These are phyloP conservation scores for Hirtodrosophila alboralis DNA, from an alignment of 2,888 invertebrate species.

Conservation along the genomic window DNA sequence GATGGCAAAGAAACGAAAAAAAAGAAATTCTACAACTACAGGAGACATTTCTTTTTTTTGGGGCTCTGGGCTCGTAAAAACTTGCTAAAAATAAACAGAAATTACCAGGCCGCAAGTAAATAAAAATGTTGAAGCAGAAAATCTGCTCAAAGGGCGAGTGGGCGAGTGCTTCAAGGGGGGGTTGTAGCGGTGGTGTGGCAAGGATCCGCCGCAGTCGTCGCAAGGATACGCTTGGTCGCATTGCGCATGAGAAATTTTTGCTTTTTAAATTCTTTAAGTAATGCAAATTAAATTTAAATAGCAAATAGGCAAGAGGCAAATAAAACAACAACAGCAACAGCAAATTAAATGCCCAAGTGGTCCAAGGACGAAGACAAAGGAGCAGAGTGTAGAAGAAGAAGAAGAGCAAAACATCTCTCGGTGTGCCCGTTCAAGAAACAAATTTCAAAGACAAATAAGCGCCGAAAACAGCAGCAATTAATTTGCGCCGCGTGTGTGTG, in stretches of 20 bases:
- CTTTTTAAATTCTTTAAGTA: slow-evolving; percentile 79
- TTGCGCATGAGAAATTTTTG: slow-evolving; percentile 72
- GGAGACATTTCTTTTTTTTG: slow-evolving; percentile 53
- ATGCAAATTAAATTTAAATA: slow-evolving; percentile 81
- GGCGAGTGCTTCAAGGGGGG: neutral
- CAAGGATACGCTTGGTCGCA: slow-evolving; percentile 49
- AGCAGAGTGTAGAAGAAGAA: slow-evolving; percentile 2
- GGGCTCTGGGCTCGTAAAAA: slow-evolving; percentile 52
- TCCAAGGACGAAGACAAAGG: slow-evolving; percentile 7
- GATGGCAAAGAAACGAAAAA: slow-evolving; percentile 5
- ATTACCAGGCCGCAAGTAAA: slow-evolving; percentile 73
- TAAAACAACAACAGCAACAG: slow-evolving; percentile 44
- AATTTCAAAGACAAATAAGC: slow-evolving; percentile 81
- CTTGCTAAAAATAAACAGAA: slow-evolving; percentile 76
- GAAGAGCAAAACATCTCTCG: slow-evolving; percentile 24
- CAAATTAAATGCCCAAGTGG: slow-evolving; percentile 62
- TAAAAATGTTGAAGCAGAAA: slow-evolving; percentile 76
- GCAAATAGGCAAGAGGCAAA: slow-evolving; percentile 74
- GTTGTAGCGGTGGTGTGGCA: slow-evolving; percentile 1
- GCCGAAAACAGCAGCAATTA: slow-evolving; percentile 79
- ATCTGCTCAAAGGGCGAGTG: slow-evolving; percentile 61
- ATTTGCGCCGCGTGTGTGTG: slow-evolving; percentile 70
- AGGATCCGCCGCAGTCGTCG: slow-evolving; percentile 17
- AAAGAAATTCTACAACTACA: slow-evolving; percentile 52
- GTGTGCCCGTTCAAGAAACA: slow-evolving; percentile 71